phyloP scores from a whole-genome alignment of 2,888 invertebrate genomes.

The Tridacna crocea region DNA sequence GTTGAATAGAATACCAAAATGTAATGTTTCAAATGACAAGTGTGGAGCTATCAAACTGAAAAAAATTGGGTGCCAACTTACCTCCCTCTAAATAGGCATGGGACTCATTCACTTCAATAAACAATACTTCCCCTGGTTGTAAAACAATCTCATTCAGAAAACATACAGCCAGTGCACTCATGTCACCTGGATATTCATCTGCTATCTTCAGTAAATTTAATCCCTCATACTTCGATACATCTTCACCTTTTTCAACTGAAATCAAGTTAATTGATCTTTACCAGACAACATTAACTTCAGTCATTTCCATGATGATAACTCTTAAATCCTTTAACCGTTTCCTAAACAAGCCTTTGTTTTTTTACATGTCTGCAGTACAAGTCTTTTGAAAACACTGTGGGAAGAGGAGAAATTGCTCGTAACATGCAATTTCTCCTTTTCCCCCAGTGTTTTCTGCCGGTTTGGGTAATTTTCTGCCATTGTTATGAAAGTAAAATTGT shows the following conservation, averaged over 20 bases:
- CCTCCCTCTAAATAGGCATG: constrained; percentile 30
- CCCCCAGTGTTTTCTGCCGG: too few species aligned
- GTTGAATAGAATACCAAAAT: too few species aligned
- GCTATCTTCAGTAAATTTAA: constrained; percentile 8
- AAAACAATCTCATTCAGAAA: constrained; percentile 21
- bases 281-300: not conserved
- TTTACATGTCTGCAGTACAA: too few species aligned
- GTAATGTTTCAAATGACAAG: too few species aligned
- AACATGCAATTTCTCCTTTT: too few species aligned
- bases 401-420: too few species aligned
- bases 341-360: too few species aligned
- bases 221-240: not conserved
- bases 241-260: not conserved
- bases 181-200: constrained; percentile 19
- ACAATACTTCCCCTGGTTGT: constrained; percentile 14
- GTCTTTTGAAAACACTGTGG: too few species aligned
- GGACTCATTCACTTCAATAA: constrained; percentile 2
- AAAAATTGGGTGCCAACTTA: not conserved
- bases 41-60: too few species aligned
- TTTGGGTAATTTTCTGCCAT: too few species aligned
- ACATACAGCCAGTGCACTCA: constrained; percentile 14
- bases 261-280: not conserved
- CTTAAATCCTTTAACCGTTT: not conserved
- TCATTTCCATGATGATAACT: not conserved
- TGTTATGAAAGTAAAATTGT: too few species aligned